Evolutionary conservation across 2,888 invertebrate genomes (phyloP), one percentile per base, ranked within the genome.

Genomic region (Hanleya hanleyi): DNA sequence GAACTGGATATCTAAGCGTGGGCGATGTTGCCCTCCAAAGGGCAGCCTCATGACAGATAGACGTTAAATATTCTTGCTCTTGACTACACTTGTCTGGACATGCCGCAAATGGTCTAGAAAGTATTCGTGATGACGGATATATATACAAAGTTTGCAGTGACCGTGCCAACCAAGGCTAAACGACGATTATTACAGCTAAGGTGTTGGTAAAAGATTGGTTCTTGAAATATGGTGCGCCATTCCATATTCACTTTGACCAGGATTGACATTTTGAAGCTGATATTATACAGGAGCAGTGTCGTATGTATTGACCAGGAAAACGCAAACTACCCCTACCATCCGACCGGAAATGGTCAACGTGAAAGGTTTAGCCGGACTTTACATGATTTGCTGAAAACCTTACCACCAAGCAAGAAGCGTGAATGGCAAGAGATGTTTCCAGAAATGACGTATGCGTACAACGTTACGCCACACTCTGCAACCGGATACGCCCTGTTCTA

Each of bases 311-410:
- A 69, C 73, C 15, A 37, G n/a, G 32, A 67, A 73, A 47, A 51
- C 33, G 1, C 68, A 57, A 5, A 75, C 75, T 15, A 75, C 65
- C 6, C 72, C 72, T 75, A 75, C 41, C 73, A 73, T 32, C 71
- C 57, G 6, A 47, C n/a, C n/a, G n/a, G n/a, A n/a, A n/a, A n/a
- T n/a, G n/a, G n/a, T n/a, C n/a, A n/a, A n/a, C n/a, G n/a, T 57
- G 71, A 74, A 33, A 22, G 71, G 9, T 74, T 74, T 38, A 74
- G 72, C 33, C 9, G 71, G 26, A 74, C 74, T 5, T 26, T 74
- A 33, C 71, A 71, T 32, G 32, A 71, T 33, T 36, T 71, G 29
- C 26, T 74, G 18, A 66, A 36, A 32, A 67, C 67, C n/a, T 47
- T 74, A 4, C 29, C 49, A 15, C 57, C 67, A 15, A 47, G 57